A percentile compares a stretch with the other conserved stretches of the same genome.
phyloP scores from a whole-genome alignment of 2,113 vertebrate species.

The Bufo gargarizans region DNA sequence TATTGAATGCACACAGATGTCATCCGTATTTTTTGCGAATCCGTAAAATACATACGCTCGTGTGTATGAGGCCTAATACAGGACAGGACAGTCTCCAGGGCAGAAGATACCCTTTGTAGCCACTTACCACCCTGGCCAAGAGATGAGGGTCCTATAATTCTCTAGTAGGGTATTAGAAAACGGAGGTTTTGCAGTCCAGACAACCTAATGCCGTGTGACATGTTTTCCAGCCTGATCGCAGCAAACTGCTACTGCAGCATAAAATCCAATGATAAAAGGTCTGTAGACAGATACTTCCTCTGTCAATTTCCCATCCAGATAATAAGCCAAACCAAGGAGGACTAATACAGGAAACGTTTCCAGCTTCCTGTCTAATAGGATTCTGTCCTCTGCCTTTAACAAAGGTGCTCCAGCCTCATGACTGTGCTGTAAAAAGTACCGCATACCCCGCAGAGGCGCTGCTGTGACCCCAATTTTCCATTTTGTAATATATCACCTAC shows the following conservation, averaged over 20 bases:
- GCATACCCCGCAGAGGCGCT: neutral
- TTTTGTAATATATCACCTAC: neutral
- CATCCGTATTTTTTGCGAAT: too few relatives aligned
- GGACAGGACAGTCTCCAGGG: too few relatives aligned
- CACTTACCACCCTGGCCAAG: too few relatives aligned
- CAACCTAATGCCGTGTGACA: neutral
- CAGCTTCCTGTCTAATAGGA: slow-evolving; percentile 73
- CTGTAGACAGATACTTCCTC: slow-evolving; percentile 84
- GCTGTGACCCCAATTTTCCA: neutral
- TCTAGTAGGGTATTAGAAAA: too few relatives aligned
- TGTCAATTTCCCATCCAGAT: slow-evolving; percentile 73
- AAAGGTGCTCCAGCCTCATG: neutral
- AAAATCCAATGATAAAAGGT: slow-evolving; percentile 77
- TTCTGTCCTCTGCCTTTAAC: slow-evolving; percentile 25
- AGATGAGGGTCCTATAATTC: too few relatives aligned
- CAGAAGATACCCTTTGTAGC: too few relatives aligned
- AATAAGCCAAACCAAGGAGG: slow-evolving; percentile 70
- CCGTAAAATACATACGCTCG: too few relatives aligned
- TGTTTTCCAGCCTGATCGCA: slow-evolving; percentile 76
- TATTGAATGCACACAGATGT: too few relatives aligned
- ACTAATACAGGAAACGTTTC: slow-evolving; percentile 75
- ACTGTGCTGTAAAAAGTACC: neutral
- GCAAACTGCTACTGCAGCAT: slow-evolving; percentile 74
- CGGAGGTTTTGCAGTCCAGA: neutral
- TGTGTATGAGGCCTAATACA: too few relatives aligned